Evolutionary conservation across 2,797 vertebrate species (phyloP), one percentile per base, ranked within the genome.

Genomic region (Phataginus tricuspis): DNA sequence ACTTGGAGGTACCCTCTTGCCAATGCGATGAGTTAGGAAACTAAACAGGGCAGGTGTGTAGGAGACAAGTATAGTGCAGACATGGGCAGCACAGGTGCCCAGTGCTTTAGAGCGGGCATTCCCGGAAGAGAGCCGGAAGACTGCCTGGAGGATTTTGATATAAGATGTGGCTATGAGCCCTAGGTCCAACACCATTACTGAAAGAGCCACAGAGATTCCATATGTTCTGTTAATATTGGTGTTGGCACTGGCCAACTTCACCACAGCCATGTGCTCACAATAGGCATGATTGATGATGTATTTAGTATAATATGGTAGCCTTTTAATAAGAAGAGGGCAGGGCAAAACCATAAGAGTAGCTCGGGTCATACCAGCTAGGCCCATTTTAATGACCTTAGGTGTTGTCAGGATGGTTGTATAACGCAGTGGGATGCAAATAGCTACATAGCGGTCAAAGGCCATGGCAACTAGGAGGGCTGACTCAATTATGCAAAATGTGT

Each of bases 381-480:
- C 83, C n/a, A 96, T 86, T 77, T 74, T 90, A 29, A 92, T 51
- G 16, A 97, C 93, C 87, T 80, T 27, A 18, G 86, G 89, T 92
- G 98, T 98, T 55, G 99, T 99, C 82, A 99, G 86, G 18, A 97
- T 97, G 11, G 98, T 98, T 93, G 98, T 27, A 14, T 98, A 97
- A 9, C 0, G 64, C 21, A 98, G 15, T 1, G 98, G 98, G 16
- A 96, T 51, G 25, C 97, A 97, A 71, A 98, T 98, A 84, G 99
- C 99, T 23, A 98, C 97, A 59, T 98, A 99, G 5, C 98, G 98
- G 94, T 99, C 99, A 92, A 99, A 94, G 1, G 99, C 99, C 99
- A 99, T 99, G 4, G 98, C 98, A 75, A 99, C 95, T 37, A 99
- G 97, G 82, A 99, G 78, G 2, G 99, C 98, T 0, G 99, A 99